Conservation (phyloP, 1,140 invertebrate species). For the Lethrus apterus region DNA sequence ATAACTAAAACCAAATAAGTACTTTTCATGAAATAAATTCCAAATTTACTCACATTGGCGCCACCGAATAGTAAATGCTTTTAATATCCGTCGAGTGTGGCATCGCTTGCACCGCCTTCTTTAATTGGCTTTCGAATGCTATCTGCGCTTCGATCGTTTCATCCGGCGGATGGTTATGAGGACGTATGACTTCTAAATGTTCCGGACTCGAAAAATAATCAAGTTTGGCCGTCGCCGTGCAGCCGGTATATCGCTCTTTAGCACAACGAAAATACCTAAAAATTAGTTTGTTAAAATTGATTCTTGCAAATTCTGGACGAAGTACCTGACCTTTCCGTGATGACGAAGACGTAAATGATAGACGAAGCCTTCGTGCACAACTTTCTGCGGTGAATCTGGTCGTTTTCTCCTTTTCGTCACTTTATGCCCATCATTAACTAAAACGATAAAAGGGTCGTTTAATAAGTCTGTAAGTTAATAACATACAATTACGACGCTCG, state of each 20-base stretch:
- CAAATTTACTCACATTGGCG: slow-evolving; percentile 5
- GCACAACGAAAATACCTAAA: slow-evolving; percentile 10
- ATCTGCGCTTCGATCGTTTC: slow-evolving; percentile 35
- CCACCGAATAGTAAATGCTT: slow-evolving; percentile 9
- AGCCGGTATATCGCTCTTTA: slow-evolving; percentile 9
- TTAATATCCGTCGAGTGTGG: slow-evolving; percentile 6
- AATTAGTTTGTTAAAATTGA: too few relatives aligned
- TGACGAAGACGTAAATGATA: slow-evolving; percentile 10
- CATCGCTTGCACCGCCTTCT: slow-evolving; percentile 5
- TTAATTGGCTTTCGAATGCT: slow-evolving; percentile 32
- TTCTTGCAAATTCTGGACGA: background rate
- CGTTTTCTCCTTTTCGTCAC: background rate
- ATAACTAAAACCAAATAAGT: slow-evolving; percentile 19
- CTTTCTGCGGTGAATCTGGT: slow-evolving; percentile 1
- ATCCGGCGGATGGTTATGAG: slow-evolving; percentile 37
- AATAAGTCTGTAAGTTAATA: too few relatives aligned
- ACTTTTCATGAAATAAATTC: background rate
- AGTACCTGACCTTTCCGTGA: slow-evolving; percentile 9
- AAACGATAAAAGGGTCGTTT: too few relatives aligned
- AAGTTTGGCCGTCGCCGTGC: slow-evolving; percentile 9
- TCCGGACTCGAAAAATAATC: background rate
- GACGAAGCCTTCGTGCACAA: slow-evolving; percentile 9
- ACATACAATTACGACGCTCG: too few relatives aligned
- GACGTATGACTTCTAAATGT: slow-evolving; percentile 28
- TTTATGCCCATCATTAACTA: too few relatives aligned